Percentiles rank a stretch among this genome's conserved stretches.
These are phyloP conservation scores for Ardeotis arabs DNA, from an alignment of 2,113 vertebrate genomes.

Conservation along the genomic window DNA sequence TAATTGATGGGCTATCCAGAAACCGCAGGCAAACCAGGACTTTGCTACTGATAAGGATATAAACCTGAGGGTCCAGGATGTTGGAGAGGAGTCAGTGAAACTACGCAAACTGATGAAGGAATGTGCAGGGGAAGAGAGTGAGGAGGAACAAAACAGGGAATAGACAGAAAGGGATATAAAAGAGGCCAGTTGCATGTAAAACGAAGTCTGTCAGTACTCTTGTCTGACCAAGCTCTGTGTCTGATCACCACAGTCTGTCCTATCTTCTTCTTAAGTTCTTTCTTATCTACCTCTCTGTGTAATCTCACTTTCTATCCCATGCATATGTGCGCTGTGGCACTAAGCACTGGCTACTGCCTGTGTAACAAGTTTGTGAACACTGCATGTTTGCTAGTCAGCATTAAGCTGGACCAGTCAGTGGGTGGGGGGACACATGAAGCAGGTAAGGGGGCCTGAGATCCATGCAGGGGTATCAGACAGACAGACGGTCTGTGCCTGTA, in stretches of 20 bases:
- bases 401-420: not conserved
- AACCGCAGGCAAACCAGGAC: not conserved
- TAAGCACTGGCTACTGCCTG: no score
- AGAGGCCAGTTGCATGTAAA: not conserved
- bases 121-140: not conserved
- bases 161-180: not conserved
- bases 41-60: not conserved
- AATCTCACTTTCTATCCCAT: not conserved
- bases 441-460: not conserved
- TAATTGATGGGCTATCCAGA: not conserved
- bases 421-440: not conserved
- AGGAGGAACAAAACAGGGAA: not conserved
- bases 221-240: not conserved
- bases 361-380: not conserved
- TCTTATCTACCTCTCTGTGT: not conserved
- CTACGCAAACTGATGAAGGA: not conserved
- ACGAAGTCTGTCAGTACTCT: accelerated
- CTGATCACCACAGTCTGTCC: not conserved
- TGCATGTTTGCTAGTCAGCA: not conserved
- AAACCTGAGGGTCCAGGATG: not conserved
- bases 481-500: not conserved
- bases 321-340: not conserved
- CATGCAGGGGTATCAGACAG: not conserved
- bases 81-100: not conserved
- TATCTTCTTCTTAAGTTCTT: not conserved